Percentiles rank a stretch among this genome's conserved stretches.
phyloP scores from a whole-genome alignment of 2,888 invertebrate genomes.

The Cepaea hortensis region DNA sequence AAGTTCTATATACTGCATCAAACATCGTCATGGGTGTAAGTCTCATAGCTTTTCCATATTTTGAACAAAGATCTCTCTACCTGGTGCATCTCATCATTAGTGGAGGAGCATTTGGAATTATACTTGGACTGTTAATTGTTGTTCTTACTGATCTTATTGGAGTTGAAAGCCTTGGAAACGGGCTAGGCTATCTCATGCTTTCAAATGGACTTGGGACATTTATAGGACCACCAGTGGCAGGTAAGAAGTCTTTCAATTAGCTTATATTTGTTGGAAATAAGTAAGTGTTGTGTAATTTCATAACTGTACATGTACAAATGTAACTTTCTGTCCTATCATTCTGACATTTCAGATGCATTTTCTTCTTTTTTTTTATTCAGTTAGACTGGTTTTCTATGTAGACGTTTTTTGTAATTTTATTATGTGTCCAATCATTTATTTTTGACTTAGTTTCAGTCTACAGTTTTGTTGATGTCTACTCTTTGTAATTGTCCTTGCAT shows the following conservation, averaged over 20 bases:
- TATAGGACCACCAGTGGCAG: slow-evolving; percentile 63
- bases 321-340: too few relatives aligned
- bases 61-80: slow-evolving; percentile 35
- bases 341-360: too few relatives aligned
- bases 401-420: too few relatives aligned
- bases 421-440: too few relatives aligned
- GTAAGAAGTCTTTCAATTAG: slow-evolving; percentile 50
- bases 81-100: slow-evolving; percentile 49
- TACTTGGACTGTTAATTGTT: slow-evolving; percentile 66
- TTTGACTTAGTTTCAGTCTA: too few relatives aligned
- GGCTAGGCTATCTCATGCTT: slow-evolving; percentile 68
- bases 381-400: too few relatives aligned
- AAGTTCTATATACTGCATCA: slow-evolving; percentile 58
- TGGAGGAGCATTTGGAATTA: slow-evolving; percentile 66
- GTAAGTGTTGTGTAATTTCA: neutral
- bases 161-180: slow-evolving; percentile 62
- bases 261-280: neutral
- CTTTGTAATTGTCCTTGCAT: neutral
- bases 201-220: slow-evolving; percentile 69
- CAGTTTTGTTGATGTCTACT: neutral
- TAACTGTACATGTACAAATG: too few relatives aligned
- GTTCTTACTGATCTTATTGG: slow-evolving; percentile 67
- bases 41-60: slow-evolving; percentile 53
- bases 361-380: too few relatives aligned
- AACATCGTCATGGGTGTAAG: slow-evolving; percentile 59